Evolutionary conservation across 1,140 invertebrate species (phyloP), one percentile per base, ranked within the genome.

Genomic region (Drosophila asahinai): DNA sequence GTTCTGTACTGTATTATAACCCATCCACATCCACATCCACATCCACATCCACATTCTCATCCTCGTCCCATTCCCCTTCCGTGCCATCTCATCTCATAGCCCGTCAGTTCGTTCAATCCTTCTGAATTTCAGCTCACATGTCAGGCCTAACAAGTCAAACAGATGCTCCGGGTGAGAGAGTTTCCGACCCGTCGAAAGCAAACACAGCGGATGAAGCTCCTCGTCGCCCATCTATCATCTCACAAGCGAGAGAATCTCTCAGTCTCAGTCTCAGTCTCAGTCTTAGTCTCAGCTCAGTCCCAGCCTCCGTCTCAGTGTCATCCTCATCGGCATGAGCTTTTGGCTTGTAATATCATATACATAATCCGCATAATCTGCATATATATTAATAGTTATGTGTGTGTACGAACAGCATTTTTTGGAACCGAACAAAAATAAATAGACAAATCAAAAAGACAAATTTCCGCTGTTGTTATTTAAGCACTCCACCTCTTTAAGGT

Each of bases 321-420:
- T 25, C n/a, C 51, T 55, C 52, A 55, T 22, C n/a, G 47, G 38
- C 15, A 40, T 14, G 54, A 33, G 54, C 36, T 60, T 60, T 66
- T 61, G 38, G 42, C 64, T 47, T 27, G 43, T 52, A 72, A 73
- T 73, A 73, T 73, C 70, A 61, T 30, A 73, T 27, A 52, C 70
- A 73, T 73, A 73, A 73, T 73, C 68, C 70, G 70, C 67, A 73
- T 73, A 73, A 73, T 73, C 67, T 73, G 67, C 67, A 73, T 73
- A 57, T 57, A 49, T 73, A 73, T 73, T 73, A 73, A 73, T 73
- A 73, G 70, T 73, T 72, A 59, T 72, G 19, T 72, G 47, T 61
- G 14, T 73, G 70, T 73, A 72, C 51, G 67, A 73, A 72, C 47
- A 72, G 68, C 38, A 58, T 52, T 73, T 73, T 73, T 73, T 73